These are phyloP conservation scores for Drepana falcataria DNA, from an alignment of 2,888 invertebrate genomes.

Conservation along the genomic window DNA sequence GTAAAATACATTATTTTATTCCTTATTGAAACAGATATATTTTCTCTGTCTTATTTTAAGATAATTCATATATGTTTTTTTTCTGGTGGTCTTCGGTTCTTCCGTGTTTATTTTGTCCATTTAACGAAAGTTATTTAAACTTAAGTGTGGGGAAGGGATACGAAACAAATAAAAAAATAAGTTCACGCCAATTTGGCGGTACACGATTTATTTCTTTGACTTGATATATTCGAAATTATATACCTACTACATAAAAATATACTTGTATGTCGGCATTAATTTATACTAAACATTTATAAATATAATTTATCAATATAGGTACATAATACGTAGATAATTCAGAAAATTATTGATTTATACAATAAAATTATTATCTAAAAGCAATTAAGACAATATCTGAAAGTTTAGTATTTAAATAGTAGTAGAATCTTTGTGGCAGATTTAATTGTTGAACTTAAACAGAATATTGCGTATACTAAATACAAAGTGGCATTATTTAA, in stretches of 20 bases:
- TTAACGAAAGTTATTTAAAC: neutral
- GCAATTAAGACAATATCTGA: constrained; percentile 25
- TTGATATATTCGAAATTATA: constrained; percentile 54
- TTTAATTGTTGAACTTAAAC: no score
- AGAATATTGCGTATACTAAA: no score
- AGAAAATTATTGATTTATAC: constrained; percentile 26
- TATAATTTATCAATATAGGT: constrained; percentile 16
- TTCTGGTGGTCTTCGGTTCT: neutral
- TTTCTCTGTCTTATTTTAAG: no score
- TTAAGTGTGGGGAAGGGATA: neutral
- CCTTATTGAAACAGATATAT: no score
- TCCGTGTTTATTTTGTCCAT: neutral
- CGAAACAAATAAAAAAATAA: neutral
- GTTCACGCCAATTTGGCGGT: constrained; percentile 37
- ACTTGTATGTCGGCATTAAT: constrained; percentile 45
- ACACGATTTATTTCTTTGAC: constrained; percentile 49
- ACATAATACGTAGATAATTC: constrained; percentile 23
- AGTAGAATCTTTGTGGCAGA: no score
- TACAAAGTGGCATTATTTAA: no score
- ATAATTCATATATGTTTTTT: no score
- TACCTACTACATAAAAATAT: constrained; percentile 42
- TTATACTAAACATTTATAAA: constrained; percentile 38
- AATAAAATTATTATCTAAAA: constrained; percentile 32
- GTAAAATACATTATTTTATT: no score
- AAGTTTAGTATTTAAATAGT: constrained; percentile 4